Evolutionary conservation across 2,797 vertebrate species (phyloP).

Genomic region (Syngnathus rostellatus): DNA sequence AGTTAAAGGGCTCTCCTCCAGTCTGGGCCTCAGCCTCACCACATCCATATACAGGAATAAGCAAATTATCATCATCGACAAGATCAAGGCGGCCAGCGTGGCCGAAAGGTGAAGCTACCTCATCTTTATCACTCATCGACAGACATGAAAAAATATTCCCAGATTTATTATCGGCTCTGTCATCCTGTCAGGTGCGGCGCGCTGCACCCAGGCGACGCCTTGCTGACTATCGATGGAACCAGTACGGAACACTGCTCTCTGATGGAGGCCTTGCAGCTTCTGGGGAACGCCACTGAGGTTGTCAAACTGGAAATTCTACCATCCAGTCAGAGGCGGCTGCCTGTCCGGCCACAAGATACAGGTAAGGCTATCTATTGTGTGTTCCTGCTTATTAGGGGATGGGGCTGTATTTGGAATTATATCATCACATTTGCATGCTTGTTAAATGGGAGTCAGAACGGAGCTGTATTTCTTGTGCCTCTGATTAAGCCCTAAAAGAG

Average conservation of each 20-base stretch:
- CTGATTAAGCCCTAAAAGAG: too few species aligned
- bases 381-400: neutral
- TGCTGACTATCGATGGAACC: conserved; percentile 92
- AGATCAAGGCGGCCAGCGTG: conserved; percentile 89
- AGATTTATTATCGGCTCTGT: neutral
- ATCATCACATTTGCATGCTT: too few species aligned
- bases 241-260: conserved; percentile 89
- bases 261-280: conserved; percentile 89
- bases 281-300: conserved; percentile 77
- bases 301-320: conserved; percentile 89
- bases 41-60: conserved; percentile 79
- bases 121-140: neutral
- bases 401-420: neutral
- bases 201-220: conserved; percentile 80
- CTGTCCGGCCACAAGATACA: conserved; percentile 79
- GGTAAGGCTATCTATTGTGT: conserved; percentile 58
- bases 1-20: conserved; percentile 76
- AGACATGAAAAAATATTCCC: neutral
- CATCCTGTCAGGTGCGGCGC: conserved; percentile 77
- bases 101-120: conserved; percentile 79
- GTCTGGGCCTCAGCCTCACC: conserved; percentile 82
- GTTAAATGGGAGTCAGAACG: too few species aligned
- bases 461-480: too few species aligned
- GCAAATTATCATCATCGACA: conserved; percentile 88
- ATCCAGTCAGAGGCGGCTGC: conserved; percentile 75